Evolutionary conservation across 2,797 vertebrate species (phyloP), one percentile per base, ranked within the genome.

Genomic region (Huso huso): DNA sequence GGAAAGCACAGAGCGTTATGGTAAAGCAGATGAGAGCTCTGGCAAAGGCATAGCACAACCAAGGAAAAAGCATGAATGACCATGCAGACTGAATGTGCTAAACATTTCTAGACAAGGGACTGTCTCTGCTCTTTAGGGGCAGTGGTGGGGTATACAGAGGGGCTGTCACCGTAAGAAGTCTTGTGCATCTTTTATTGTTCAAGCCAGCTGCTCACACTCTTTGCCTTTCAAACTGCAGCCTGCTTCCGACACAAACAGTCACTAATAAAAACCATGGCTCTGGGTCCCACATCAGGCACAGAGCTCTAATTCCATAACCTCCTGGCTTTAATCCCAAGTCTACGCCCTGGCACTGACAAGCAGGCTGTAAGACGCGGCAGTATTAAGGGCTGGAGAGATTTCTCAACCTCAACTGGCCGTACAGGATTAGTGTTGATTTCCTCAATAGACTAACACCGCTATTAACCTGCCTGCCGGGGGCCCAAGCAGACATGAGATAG

Each of bases 351-450:
- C 8, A 51, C 48, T 52, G 57, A 66, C 51, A 49, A 15, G 53
- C 49, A 55, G 61, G 15, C 13, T 58, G 8, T 18, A 63, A 63
- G 69, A 58, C 48, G 52, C 7, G 4, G 48, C 48, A 59, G 62
- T 8, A 63, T 70, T 66, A 63, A 48, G 11, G 51, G 60, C 15
- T 15, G 61, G 50, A 8, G 59, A 48, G 58, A 53, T 67, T 66
- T 77, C 68, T 72, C 76, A 49, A 61, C 74, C 69, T 70, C 69
- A 65, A 51, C 48, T 52, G 63, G 62, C 50, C 63, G 61, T 10
- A 64, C 61, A 69, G 71, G 77, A 78, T 81, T 82, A 78, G 53
- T 3, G 50, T 51, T 70, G 70, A 71, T 73, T 75, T 73, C 49
- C 51, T 68, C 48, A 9, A 63, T 65, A 63, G 68, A 63, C 68